Evolutionary conservation across 2,888 invertebrate genomes (phyloP).

Genomic region (Lithophane semibrunnea): DNA sequence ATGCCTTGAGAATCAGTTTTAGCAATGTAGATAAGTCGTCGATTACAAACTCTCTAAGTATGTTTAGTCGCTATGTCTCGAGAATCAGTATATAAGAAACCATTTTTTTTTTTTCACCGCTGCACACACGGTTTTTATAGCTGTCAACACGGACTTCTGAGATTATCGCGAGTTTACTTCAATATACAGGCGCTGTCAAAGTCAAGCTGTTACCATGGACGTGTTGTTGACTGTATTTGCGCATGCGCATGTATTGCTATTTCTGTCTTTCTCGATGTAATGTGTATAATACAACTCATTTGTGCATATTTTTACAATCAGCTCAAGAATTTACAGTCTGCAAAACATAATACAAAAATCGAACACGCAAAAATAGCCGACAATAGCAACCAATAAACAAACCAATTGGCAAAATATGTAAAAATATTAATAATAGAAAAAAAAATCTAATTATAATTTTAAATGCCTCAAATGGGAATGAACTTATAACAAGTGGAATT

Average conservation of each 20-base stretch:
- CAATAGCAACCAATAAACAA: conserved; percentile 64
- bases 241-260: conserved; percentile 8
- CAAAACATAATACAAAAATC: conserved; percentile 62
- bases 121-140: too few relatives aligned
- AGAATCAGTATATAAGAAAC: too few relatives aligned
- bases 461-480: conserved; percentile 83
- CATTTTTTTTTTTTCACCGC: too few relatives aligned
- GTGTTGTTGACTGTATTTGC: conserved; percentile 1
- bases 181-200: neutral
- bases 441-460: conserved; percentile 65
- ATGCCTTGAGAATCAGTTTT: too few relatives aligned
- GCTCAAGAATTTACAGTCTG: conserved; percentile 48
- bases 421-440: conserved; percentile 46
- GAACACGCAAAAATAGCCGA: conserved; percentile 65
- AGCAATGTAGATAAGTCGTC: too few relatives aligned
- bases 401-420: conserved; percentile 66
- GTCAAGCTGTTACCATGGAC: neutral
- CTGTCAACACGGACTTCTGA: too few relatives aligned
- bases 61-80: too few relatives aligned
- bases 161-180: neutral
- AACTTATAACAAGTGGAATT: conserved; percentile 67
- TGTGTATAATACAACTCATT: conserved; percentile 35
- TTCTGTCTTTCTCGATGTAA: conserved; percentile 4
- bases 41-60: too few relatives aligned
- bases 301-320: conserved; percentile 35